These are phyloP conservation scores for Leptinotarsa undecemlineata DNA, from an alignment of 1,140 invertebrate genomes.

Conservation along the genomic window DNA sequence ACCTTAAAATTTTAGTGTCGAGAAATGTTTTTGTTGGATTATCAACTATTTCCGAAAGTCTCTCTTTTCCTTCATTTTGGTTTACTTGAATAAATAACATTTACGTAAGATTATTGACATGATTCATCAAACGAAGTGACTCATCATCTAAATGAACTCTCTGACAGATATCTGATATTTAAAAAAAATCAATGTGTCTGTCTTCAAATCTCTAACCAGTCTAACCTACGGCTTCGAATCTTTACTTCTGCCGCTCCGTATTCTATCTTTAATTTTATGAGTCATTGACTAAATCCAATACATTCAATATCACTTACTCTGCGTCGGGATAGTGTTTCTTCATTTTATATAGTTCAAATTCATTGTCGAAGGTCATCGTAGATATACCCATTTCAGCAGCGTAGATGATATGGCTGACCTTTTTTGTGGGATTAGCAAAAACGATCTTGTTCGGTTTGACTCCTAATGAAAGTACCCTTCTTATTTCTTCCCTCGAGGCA, in stretches of 20 bases:
- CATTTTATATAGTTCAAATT: conserved; percentile 90
- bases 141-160: no score
- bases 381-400: conserved; percentile 76
- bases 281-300: background rate
- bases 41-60: no score
- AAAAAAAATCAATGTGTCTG: no score
- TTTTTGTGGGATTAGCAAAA: conserved; percentile 97
- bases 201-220: background rate
- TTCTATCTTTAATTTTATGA: background rate
- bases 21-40: no score
- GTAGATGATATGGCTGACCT: conserved; percentile 87
- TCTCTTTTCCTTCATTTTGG: no score
- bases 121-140: no score
- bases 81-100: no score
- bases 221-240: background rate
- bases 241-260: background rate
- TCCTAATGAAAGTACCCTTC: conserved; percentile 78
- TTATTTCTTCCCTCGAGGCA: conserved; percentile 91
- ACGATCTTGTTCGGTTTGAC: conserved; percentile 84
- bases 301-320: conserved; percentile 61
- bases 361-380: conserved; percentile 94
- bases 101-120: no score
- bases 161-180: no score
- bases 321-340: conserved; percentile 81
- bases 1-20: no score